Base-by-base conservation (phyloP, 2,113 vertebrate species). In the Semnornis frantzii region DNA sequence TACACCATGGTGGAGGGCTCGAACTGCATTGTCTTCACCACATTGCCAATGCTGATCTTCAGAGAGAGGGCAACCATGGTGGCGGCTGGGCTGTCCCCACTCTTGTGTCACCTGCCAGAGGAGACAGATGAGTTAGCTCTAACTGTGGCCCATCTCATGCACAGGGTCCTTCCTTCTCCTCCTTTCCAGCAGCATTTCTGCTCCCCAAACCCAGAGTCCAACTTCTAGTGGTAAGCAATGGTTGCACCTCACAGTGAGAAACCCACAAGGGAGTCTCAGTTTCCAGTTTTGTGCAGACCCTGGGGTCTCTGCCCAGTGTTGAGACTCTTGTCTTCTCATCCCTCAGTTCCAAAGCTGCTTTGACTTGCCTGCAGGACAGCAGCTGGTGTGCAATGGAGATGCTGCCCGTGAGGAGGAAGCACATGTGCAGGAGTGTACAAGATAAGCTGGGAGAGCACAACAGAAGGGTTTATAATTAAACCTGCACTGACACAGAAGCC, bases 1-100 rank as follows among this genome's bases (percentile, higher is more conserved):
- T 99, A 99, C 87, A 99, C 98, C 99, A 99, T 98, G 73, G 99
- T 99, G 95, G 99, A 99, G 12, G 99, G 99, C 96, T 99, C 99
- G 9, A 99, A 99, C 97, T 99, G 99, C 99, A 99, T 99, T 0
- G 99, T 99, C 98, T 99, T 99, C 97, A 99, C 98, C 95, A 99
- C 99, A 73, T 99, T 99, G 58, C 99, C 99, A 10, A 99, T 99
- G 86, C 99, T 98, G 96, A 99, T 99, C 98, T 99, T 99, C 94
- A 99, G 97, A 1, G 99, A 99, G 75, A 99, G 97, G n/a, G 99
- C 99, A 95, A 99, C 99, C 99, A 99, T 99, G 98, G 96, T 96
- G 98, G 98, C 98, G 27, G 97, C 74, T 85, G 68, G 89, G 79
- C 39, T 60, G 91, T 89, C 59, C 92, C 95, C 76, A 58, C 93